These are phyloP conservation scores for Probosciger aterrimus DNA, from an alignment of 2,113 vertebrate genomes.

Conservation along the genomic window DNA sequence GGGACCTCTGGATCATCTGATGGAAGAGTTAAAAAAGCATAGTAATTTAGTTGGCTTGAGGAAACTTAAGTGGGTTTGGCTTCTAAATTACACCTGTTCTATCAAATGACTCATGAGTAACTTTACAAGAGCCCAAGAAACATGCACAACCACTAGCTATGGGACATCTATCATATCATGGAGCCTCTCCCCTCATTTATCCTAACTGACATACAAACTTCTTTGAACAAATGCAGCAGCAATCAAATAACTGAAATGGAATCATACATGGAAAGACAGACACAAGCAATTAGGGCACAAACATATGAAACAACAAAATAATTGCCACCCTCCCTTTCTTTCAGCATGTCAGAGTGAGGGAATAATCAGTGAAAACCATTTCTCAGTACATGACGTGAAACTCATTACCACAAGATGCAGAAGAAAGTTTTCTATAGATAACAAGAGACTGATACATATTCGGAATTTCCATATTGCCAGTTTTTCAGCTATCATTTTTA, in stretches of 20 bases:
- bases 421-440: not conserved
- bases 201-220: fast-evolving
- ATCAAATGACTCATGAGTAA: not conserved
- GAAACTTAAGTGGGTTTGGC: not conserved
- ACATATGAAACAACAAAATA: not conserved
- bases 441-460: fast-evolving
- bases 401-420: not conserved
- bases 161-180: not conserved
- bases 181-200: not conserved
- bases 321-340: not conserved
- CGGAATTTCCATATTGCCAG: not conserved
- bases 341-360: not conserved
- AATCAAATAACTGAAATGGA: not conserved
- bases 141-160: not conserved
- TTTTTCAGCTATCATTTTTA: not conserved
- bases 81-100: not conserved
- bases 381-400: not conserved
- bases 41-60: not conserved
- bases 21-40: not conserved
- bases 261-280: not conserved
- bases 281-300: not conserved
- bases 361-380: not conserved
- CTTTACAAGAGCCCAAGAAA: not conserved
- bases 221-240: not conserved
- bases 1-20: conserved; percentile 87